phyloP scores from a whole-genome alignment of 2,888 invertebrate species.

The Phorcus lineatus region DNA sequence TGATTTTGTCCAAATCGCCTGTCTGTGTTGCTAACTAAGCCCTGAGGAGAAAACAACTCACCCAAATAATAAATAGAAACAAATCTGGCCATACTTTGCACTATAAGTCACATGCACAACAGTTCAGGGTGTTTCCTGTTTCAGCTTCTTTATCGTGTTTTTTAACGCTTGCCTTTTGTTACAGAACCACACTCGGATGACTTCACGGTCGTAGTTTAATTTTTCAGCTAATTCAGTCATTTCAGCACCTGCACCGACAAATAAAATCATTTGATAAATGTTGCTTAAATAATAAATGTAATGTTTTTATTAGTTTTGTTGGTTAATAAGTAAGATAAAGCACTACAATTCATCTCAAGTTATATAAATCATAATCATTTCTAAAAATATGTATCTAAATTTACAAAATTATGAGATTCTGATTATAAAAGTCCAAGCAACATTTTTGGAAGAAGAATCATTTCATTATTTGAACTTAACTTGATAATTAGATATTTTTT shows the following conservation, averaged over 20 bases:
- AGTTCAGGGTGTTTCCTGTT: slow-evolving; percentile 57
- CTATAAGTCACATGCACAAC: not conserved
- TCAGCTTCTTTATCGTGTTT: slow-evolving; percentile 86
- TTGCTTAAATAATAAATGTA: no score
- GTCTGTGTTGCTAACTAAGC: not conserved
- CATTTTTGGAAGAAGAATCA: no score
- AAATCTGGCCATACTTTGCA: not conserved
- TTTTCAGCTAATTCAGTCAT: slow-evolving; percentile 96
- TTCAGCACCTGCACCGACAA: slow-evolving; percentile 86
- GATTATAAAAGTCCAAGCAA: not conserved
- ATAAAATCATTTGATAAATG: no score
- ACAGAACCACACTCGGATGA: slow-evolving; percentile 99
- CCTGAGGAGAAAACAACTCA: not conserved
- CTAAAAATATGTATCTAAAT: not conserved
- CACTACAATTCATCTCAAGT: not conserved
- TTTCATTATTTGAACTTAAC: no score
- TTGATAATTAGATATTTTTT: no score
- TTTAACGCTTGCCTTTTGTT: slow-evolving; percentile 98
- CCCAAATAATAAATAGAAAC: slow-evolving; percentile 17
- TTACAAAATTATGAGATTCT: not conserved
- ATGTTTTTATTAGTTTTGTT: not conserved
- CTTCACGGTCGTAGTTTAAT: slow-evolving; percentile 96
- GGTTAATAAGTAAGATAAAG: not conserved
- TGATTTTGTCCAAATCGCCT: no score
- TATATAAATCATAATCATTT: not conserved